phyloP scores from a whole-genome alignment of 2,113 vertebrate species.

The Tiliqua scincoides region DNA sequence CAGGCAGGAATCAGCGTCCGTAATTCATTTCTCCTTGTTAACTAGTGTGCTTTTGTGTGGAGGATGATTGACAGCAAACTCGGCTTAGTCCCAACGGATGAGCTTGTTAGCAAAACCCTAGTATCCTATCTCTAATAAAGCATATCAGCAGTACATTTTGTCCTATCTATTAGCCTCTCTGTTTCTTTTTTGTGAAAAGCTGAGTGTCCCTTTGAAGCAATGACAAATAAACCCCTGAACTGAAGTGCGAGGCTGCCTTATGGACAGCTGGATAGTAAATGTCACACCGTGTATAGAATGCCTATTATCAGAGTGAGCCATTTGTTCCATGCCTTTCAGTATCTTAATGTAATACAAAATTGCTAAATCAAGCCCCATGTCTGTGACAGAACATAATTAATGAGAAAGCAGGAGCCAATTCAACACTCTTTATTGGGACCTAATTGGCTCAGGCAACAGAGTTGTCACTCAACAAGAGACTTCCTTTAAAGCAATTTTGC shows the following conservation, averaged over 20 bases:
- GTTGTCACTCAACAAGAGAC: constrained; percentile 89
- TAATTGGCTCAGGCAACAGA: constrained; percentile 92
- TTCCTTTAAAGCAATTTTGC: constrained; percentile 88
- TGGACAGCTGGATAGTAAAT: constrained; percentile 91
- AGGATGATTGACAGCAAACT: constrained; percentile 89
- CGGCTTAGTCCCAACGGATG: constrained; percentile 86
- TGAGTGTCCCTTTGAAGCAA: constrained; percentile 91
- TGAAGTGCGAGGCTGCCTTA: constrained; percentile 89
- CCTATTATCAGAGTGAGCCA: constrained; percentile 90
- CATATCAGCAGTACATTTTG: constrained; percentile 90
- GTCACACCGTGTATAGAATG: constrained; percentile 89
- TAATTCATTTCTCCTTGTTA: constrained; percentile 87
- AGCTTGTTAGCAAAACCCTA: constrained; percentile 89
- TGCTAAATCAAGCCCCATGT: constrained; percentile 92
- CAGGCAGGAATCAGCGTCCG: constrained; percentile 86
- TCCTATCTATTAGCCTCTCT: constrained; percentile 91
- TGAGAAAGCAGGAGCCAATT: constrained; percentile 87
- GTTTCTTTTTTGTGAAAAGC: constrained; percentile 91
- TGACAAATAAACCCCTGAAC: constrained; percentile 90
- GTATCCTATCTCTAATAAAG: constrained; percentile 90
- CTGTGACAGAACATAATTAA: constrained; percentile 93
- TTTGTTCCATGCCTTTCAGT: constrained; percentile 87
- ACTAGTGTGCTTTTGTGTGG: constrained; percentile 84
- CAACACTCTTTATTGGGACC: constrained; percentile 88
- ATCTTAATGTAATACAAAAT: constrained; percentile 90